phyloP scores from a whole-genome alignment of 2,113 vertebrate genomes.

The Sorex araneus region DNA sequence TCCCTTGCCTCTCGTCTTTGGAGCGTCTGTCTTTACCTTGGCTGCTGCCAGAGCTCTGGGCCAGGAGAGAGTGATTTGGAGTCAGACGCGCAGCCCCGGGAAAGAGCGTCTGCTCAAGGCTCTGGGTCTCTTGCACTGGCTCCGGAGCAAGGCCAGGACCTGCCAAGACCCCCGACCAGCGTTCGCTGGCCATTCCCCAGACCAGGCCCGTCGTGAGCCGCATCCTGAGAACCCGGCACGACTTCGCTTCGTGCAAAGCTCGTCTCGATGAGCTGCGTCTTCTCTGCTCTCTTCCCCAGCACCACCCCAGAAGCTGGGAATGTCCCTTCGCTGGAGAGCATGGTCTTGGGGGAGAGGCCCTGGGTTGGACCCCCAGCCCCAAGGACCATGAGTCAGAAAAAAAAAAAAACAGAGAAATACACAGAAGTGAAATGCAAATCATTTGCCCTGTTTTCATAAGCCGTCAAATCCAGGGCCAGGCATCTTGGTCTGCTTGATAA shows the following conservation, averaged over 20 bases:
- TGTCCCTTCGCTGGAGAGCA: too few relatives aligned
- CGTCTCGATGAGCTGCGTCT: slow-evolving; percentile 49
- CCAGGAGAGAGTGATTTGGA: not conserved
- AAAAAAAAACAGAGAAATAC: too few relatives aligned
- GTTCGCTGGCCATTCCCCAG: not conserved
- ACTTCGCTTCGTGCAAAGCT: not conserved
- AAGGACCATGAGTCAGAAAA: too few relatives aligned
- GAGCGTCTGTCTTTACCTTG: not conserved
- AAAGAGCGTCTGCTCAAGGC: not conserved
- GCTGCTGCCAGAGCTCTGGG: not conserved
- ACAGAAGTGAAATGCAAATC: not conserved
- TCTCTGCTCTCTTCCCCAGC: not conserved
- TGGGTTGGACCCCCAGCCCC: too few relatives aligned
- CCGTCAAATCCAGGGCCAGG: slow-evolving; percentile 43
- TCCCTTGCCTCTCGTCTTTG: not conserved
- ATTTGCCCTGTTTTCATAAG: slow-evolving; percentile 56
- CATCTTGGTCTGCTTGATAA: slow-evolving; percentile 45
- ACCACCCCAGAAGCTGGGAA: too few relatives aligned
- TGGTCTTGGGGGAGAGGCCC: too few relatives aligned
- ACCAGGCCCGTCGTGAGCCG: not conserved
- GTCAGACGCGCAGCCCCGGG: not conserved
- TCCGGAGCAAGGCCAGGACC: fast-evolving
- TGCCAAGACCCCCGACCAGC: too few relatives aligned
- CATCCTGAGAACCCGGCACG: slow-evolving; percentile 32
- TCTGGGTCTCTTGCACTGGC: not conserved